phyloP scores from a whole-genome alignment of 2,113 vertebrate genomes.

The Lampris megalopsis region DNA sequence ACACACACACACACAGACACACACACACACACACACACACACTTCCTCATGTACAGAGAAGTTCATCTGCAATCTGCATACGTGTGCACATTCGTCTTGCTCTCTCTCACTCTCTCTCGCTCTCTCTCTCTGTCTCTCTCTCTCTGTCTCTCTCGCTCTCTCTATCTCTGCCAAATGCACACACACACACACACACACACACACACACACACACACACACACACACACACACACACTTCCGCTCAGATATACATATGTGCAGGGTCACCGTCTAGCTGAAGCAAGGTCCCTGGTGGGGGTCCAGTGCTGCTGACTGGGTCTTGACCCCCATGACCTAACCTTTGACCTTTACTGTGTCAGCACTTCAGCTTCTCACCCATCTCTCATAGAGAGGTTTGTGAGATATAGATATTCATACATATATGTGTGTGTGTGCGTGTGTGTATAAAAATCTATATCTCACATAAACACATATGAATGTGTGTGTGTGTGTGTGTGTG shows the following conservation, averaged over 20 bases:
- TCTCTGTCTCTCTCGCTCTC: neutral
- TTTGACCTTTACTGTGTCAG: conserved; percentile 67
- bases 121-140: neutral
- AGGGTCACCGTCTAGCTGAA: conserved; percentile 21
- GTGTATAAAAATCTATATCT: no score
- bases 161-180: neutral
- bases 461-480: no score
- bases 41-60: neutral
- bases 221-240: conserved; percentile 9
- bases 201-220: conserved; percentile 10
- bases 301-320: conserved; percentile 65
- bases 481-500: conserved; percentile 1
- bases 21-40: neutral
- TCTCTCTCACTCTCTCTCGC: no score
- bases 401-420: neutral
- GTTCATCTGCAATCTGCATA: no score
- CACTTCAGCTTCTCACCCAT: conserved; percentile 41
- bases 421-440: neutral
- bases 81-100: no score
- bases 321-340: conserved; percentile 68
- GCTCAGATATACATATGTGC: conserved; percentile 2
- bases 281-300: conserved; percentile 41
- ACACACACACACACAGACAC: neutral
- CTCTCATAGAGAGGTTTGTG: neutral
- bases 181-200: conserved; percentile 3